Evolutionary conservation across 2,797 vertebrate species (phyloP), one percentile per base, ranked within the genome.

Genomic region (Rousettus madagascariensis): DNA sequence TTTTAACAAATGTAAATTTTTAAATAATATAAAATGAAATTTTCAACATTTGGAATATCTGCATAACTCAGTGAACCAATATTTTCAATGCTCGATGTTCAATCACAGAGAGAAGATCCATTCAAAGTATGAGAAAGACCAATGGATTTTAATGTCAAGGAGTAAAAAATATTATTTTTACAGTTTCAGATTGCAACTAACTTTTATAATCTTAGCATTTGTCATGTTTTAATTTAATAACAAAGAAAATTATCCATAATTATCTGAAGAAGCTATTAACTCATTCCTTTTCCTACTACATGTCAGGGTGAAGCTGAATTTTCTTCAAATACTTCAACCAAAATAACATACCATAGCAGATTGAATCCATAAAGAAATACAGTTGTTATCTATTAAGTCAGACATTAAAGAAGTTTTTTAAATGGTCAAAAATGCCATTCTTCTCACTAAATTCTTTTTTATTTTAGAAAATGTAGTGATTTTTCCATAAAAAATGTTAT

Each of bases 1-100:
- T 88, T 75, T 93, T 89, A 90, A 68, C 20, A 91, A 94, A 77
- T 43, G 49, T 68, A 61, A 69, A 83, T 91, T 86, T 69, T n/a
- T 20, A 51, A 36, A 69, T 92, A 83, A 49, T 74, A 63, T 20
- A n/a, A 61, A 85, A 82, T 78, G n/a, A 96, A 84, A 69, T 87
- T 33, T 51, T 66, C 71, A 75, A 90, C 41, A 75, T 95, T 94
- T 94, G 28, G 15, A 80, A 71, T 75, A 75, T 53, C 30, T 59
- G 3, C 30, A 51, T 92, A 94, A 90, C 68, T 87, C 36, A 78
- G 30, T 75, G 59, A 92, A 79, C 59, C 53, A 41, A 43, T 86
- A 77, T 77, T 89, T 93, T 80, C 66, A 93, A 94, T 85, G 61
- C 5, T 57, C 8, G 46, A 30, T 75, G 63, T 28, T 17, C 33